Conservation (phyloP, 1,140 invertebrate genomes). For the Portunus trituberculatus region DNA sequence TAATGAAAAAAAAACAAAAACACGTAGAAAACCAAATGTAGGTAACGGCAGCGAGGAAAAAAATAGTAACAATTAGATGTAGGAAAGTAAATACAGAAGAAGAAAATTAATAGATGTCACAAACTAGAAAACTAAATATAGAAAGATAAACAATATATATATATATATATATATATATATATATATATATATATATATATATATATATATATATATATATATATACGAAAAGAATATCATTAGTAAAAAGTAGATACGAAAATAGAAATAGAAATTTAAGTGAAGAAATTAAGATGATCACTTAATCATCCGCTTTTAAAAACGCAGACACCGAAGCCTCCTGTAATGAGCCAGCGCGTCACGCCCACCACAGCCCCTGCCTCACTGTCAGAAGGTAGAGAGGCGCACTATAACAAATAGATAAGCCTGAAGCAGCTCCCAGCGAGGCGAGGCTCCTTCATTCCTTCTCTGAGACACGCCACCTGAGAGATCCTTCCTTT, state of each 20-base stretch:
- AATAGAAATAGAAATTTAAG: not conserved
- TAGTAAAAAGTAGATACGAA: not conserved
- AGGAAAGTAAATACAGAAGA: not conserved
- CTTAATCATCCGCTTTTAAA: too few relatives aligned
- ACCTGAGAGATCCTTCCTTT: not conserved
- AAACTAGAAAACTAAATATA: not conserved
- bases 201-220: slow-evolving; percentile 38
- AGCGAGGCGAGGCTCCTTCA: too few relatives aligned
- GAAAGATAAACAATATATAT: slow-evolving; percentile 27
- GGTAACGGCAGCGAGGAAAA: not conserved
- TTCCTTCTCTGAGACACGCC: too few relatives aligned
- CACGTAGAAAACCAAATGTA: too few relatives aligned
- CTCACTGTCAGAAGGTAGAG: too few relatives aligned
- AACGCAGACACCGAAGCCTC: too few relatives aligned
- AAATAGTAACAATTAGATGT: not conserved
- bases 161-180: slow-evolving; percentile 38
- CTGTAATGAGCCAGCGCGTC: too few relatives aligned
- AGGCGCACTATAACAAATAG: too few relatives aligned
- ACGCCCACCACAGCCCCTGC: too few relatives aligned
- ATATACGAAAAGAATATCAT: not conserved
- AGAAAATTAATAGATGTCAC: not conserved
- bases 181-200: slow-evolving; percentile 48
- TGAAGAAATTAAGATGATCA: not conserved
- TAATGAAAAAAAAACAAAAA: too few relatives aligned
- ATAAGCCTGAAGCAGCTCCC: too few relatives aligned